Base-by-base conservation (phyloP, 2,797 vertebrate genomes). In the Gymnocypris eckloni region DNA sequence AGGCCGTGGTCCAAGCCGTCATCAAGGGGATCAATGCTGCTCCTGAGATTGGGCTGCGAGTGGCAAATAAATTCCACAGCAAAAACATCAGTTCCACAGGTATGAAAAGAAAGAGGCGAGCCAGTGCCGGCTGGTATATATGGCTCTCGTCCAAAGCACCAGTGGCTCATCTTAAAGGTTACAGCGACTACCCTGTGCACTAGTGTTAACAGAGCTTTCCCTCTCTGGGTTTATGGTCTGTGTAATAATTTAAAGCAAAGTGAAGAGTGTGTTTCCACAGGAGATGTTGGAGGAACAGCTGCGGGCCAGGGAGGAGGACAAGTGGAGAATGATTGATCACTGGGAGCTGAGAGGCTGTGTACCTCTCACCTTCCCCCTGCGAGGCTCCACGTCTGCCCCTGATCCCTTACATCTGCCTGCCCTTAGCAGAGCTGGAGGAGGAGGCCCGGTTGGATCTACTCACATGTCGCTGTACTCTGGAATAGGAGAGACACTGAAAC, bases 211-310 rank as follows among this genome's bases (percentile, higher is more conserved):
- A 94, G 91, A 91, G 92, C 91, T 89, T 93, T 92, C 93, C 92
- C 92, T 92, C 91, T 92, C 92, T 85, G 91, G 91, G 94, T 95
- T 95, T 94, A 94, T 94, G 93, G 94, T 87, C 91, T 94, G 92
- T 93, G 92, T 94, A 93, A 94, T 94, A 93, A 94, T 95, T 94
- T 94, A 93, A 94, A 95, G 93, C 92, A 94, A 94, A 95, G 93
- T 94, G 93, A 94, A 92, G 91, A 91, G 93, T 87, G 90, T 92
- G 92, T 93, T 88, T 86, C 91, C 93, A 92, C 91, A 90, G 91
- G 93, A 93, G 93, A 93, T 93, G 92, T 92, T 94, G 81, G 87
- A 83, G 69, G 81, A 94, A 93, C 94, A 91, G 92, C 87, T 87
- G 88, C 90, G 93, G 93, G 92, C 89, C 89, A 92, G 93, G 93